phyloP scores from a whole-genome alignment of 2,888 invertebrate genomes.

The Eumerus sabulonum region DNA sequence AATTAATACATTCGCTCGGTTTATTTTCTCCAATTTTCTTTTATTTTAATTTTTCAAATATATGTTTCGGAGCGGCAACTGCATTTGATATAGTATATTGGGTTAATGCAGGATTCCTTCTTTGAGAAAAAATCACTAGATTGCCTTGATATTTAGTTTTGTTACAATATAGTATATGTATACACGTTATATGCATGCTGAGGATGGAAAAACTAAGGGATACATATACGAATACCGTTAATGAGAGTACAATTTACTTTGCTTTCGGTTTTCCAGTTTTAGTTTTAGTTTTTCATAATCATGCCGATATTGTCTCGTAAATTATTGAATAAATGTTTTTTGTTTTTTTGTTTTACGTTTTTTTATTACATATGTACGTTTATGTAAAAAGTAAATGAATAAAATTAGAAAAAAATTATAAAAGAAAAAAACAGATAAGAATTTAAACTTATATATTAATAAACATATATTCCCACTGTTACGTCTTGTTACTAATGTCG shows the following conservation, averaged over 20 bases:
- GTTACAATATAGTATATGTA: constrained; percentile 45
- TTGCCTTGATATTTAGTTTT: constrained; percentile 53
- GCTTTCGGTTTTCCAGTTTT: no score
- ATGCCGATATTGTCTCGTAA: constrained; percentile 54
- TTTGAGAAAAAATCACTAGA: constrained; percentile 61
- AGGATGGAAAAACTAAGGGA: constrained; percentile 24
- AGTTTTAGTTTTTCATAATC: constrained; percentile 5
- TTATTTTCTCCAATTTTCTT: constrained; percentile 20
- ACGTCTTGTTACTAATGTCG: constrained; percentile 79
- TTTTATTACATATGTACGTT: background rate
- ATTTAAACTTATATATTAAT: constrained; percentile 78
- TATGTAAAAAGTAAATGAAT: background rate
- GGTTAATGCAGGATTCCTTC: constrained; percentile 47
- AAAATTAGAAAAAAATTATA: constrained; percentile 41
- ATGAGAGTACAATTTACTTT: constrained; percentile 45
- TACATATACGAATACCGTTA: constrained; percentile 29
- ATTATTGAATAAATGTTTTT: constrained; percentile 9
- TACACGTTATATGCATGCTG: constrained; percentile 55
- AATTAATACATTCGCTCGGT: constrained; percentile 28
- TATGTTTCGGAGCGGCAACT: constrained; percentile 49
- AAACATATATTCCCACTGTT: constrained; percentile 80
- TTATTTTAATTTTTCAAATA: constrained; percentile 11
- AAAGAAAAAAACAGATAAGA: constrained; percentile 37
- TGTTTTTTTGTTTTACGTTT: background rate
- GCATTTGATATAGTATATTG: constrained; percentile 39